Base-by-base conservation (phyloP, 2,797 vertebrate genomes). In the Clarias laeviceps region DNA sequence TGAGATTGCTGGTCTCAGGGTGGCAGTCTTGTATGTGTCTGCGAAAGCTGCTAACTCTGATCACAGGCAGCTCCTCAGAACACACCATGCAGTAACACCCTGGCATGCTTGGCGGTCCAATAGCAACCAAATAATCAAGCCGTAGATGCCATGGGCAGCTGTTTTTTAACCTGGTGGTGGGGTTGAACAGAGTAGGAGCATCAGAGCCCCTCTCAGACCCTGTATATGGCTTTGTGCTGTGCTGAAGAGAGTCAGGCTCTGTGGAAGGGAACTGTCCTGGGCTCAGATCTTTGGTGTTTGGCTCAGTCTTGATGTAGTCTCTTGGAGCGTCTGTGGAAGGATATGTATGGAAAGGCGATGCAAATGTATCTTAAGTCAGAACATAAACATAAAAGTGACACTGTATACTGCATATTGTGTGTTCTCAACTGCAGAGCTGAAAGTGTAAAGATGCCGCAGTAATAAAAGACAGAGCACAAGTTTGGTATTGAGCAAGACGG, bases 81-180 rank as follows among this genome's bases (percentile, higher is more conserved):
- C 97, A 98, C 88, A 96, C 97, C 97, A 97, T 96, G 91, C 97
- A 98, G 92, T 95, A 96, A 22, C 95, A 94, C 27, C 96, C 95
- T 14, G 93, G 95, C 59, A 82, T 90, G 40, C 95, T 94, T 86
- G 93, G 91, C 5, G 96, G 95, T 69, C 96, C 96, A 50, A 96
- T 95, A 45, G 97, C 96, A 93, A 98, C 94, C 89, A 98, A 92
- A 91, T 97, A 97, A 91, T 98, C 97, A 2, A 96, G 94, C 22
- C 96, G 95, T 88, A 97, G 96, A 66, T 95, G 94, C 93, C 96
- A 96, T 0, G 95, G 96, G 89, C 94, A 94, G 14, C 94, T 93
- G 12, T 92, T 94, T 0, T 93, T 93, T 69, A 94, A 92, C 11
- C 90, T 91, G 90, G 90, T 94, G 86, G 88, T 92, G 83, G 93